A percentile compares a stretch with the other conserved stretches of the same genome.
phyloP scores from a whole-genome alignment of 2,888 invertebrate species.

The Aproaerema taeniolella region DNA sequence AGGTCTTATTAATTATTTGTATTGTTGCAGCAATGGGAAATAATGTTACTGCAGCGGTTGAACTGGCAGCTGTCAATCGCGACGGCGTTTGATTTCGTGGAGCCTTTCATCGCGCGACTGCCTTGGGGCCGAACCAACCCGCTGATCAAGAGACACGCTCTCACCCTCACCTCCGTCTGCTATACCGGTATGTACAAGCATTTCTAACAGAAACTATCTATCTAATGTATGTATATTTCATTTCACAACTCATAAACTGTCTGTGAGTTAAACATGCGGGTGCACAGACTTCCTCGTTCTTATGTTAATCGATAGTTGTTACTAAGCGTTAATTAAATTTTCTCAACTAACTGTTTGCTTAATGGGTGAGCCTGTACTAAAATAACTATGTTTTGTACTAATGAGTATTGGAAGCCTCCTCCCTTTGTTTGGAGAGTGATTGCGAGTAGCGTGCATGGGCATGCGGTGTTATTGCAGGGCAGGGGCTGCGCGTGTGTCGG shows the following conservation, averaged over 20 bases:
- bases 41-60: conserved; percentile 84
- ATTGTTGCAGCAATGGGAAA: conserved; percentile 87
- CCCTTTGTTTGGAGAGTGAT: conserved; percentile 54
- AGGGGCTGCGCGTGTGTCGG: conserved; percentile 60
- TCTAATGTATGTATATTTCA: background rate
- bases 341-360: conserved; percentile 30
- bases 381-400: conserved; percentile 3
- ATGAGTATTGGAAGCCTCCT: conserved; percentile 20
- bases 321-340: conserved; percentile 28
- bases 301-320: conserved; percentile 45
- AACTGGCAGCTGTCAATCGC: conserved; percentile 89
- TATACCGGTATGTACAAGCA: conserved; percentile 85
- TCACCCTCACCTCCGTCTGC: conserved; percentile 86
- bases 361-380: too few relatives aligned
- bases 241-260: conserved; percentile 16
- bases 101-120: conserved; percentile 83
- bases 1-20: too few relatives aligned
- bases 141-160: conserved; percentile 83
- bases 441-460: conserved; percentile 33
- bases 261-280: conserved; percentile 47
- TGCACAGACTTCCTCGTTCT: conserved; percentile 33
- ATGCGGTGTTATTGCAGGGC: conserved; percentile 38
- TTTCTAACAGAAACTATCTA: background rate
- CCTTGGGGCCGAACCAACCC: conserved; percentile 79
- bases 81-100: conserved; percentile 90